A percentile compares a stretch with the other conserved stretches of the same genome.
These are phyloP conservation scores for Acholoe squamosa DNA, from an alignment of 2,888 invertebrate species.

Conservation along the genomic window DNA sequence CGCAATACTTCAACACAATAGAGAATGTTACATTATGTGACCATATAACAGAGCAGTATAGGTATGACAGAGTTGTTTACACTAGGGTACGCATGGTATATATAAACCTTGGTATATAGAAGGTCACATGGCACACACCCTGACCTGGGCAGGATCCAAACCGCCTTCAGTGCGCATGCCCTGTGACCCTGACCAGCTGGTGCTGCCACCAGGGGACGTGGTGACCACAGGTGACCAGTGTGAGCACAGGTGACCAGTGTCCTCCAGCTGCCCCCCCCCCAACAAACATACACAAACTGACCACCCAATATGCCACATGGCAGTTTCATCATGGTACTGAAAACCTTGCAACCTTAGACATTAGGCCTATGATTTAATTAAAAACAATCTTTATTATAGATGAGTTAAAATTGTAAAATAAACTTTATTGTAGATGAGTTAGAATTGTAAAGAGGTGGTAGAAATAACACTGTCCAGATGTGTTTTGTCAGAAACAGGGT, in stretches of 20 bases:
- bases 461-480: too few relatives aligned
- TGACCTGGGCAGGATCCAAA: constrained; percentile 43
- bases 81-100: neutral
- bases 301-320: neutral
- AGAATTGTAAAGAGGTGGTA: too few relatives aligned
- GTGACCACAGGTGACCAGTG: constrained; percentile 29
- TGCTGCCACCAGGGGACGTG: neutral
- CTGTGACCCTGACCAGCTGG: constrained; percentile 13
- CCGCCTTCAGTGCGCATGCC: neutral
- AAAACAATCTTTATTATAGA: too few relatives aligned
- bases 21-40: too few relatives aligned
- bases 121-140: neutral
- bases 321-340: neutral
- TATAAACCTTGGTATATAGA: neutral
- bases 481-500: too few relatives aligned
- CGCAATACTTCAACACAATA: too few relatives aligned
- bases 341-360: too few relatives aligned
- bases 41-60: too few relatives aligned
- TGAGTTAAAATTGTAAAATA: too few relatives aligned
- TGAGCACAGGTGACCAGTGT: neutral
- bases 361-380: too few relatives aligned
- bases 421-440: too few relatives aligned
- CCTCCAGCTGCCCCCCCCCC: neutral
- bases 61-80: neutral
- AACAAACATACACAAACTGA: neutral